Conservation (phyloP, 2,797 vertebrate genomes). For the Pseudotriccus pelzelni region DNA sequence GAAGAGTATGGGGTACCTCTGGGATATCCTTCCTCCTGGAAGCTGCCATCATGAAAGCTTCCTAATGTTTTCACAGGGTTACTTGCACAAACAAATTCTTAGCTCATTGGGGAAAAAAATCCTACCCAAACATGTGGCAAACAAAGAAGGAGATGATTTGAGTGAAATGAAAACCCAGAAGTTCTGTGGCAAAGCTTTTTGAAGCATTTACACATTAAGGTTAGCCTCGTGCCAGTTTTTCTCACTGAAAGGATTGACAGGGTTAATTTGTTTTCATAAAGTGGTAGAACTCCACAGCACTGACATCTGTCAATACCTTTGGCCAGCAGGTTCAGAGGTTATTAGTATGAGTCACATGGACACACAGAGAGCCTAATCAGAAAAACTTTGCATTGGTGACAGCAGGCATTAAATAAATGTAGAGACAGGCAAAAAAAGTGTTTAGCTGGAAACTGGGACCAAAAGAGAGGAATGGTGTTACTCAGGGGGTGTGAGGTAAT, state of each 20-base stretch:
- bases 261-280: background rate
- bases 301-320: background rate
- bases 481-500: background rate
- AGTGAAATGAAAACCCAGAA: background rate
- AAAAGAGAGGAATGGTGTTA: background rate
- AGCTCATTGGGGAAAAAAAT: background rate
- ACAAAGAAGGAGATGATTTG: background rate
- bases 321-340: background rate
- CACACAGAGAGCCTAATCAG: background rate
- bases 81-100: background rate
- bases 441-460: background rate
- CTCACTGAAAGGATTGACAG: background rate
- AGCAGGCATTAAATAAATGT: background rate
- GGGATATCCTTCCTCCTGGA: background rate
- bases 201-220: background rate
- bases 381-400: background rate
- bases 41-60: background rate
- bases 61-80: background rate
- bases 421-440: background rate
- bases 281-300: background rate
- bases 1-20: background rate
- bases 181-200: background rate
- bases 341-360: background rate
- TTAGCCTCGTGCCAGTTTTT: background rate
- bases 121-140: accelerated